A percentile compares a stretch with the other conserved stretches of the same genome.
These are phyloP conservation scores for Sweltsa coloradensis DNA, from an alignment of 1,140 invertebrate species.

Conservation along the genomic window DNA sequence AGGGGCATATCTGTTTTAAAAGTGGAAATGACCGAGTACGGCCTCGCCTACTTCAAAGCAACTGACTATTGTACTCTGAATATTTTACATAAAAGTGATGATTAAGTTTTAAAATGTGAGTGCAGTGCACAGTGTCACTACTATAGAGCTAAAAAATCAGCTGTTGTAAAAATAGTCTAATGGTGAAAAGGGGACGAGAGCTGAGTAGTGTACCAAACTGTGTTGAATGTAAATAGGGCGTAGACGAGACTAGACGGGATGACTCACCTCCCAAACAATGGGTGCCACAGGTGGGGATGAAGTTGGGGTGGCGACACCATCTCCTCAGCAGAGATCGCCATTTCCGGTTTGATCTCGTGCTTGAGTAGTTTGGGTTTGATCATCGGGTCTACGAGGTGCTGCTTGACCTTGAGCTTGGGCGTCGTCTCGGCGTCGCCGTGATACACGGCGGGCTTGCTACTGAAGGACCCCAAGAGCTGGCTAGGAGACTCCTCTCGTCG, in stretches of 20 bases:
- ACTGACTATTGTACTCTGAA: too few species aligned
- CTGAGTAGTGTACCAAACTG: too few species aligned
- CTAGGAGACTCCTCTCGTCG: not conserved
- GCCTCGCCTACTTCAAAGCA: too few species aligned
- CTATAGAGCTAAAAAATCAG: too few species aligned
- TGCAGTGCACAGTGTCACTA: too few species aligned
- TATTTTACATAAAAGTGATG: too few species aligned
- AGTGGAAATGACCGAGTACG: too few species aligned
- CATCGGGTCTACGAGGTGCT: conserved; percentile 30
- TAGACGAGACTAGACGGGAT: not conserved
- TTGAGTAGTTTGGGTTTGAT: conserved; percentile 22
- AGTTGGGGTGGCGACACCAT: conserved; percentile 19
- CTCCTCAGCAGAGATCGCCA: not conserved
- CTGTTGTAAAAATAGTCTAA: too few species aligned
- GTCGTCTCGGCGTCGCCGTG: not conserved
- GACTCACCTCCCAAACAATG: conserved; percentile 52
- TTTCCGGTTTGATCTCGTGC: conserved; percentile 11
- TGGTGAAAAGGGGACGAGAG: too few species aligned
- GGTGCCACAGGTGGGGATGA: conserved; percentile 52
- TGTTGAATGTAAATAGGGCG: not conserved
- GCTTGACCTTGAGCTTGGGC: conserved; percentile 30
- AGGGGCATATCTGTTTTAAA: too few species aligned
- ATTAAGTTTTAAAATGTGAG: too few species aligned
- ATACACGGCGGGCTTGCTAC: not conserved
- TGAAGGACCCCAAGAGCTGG: conserved; percentile 1